Evolutionary conservation across 2,888 invertebrate species (phyloP).

Genomic region (Theretra japonica): DNA sequence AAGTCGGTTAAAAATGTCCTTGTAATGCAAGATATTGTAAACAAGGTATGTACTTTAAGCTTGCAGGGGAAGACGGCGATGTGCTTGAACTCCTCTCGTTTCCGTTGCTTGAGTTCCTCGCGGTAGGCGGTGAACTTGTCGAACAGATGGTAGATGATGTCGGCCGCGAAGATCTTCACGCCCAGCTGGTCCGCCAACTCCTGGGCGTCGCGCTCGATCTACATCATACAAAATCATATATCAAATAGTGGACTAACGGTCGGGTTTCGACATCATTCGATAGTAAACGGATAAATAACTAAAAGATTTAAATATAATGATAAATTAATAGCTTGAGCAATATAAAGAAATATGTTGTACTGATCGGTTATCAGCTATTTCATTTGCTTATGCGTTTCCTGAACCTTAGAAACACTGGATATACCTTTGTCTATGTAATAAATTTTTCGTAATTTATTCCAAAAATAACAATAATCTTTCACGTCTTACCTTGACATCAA

Average conservation of each 20-base stretch:
- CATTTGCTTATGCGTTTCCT: too few species aligned
- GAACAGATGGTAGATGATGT: conserved; percentile 99
- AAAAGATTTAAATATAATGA: too few species aligned
- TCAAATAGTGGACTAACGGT: too few species aligned
- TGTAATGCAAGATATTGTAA: too few species aligned
- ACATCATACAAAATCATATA: background rate
- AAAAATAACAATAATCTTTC: background rate
- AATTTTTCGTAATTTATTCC: background rate
- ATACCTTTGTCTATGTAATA: too few species aligned
- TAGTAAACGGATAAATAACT: too few species aligned
- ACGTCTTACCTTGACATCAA: conserved; percentile 95
- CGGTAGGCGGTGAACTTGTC: conserved; percentile 97
- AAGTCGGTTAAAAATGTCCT: too few species aligned
- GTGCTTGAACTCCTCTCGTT: conserved; percentile 97
- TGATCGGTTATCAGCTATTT: too few species aligned
- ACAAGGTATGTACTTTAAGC: conserved; percentile 86
- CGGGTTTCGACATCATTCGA: too few species aligned
- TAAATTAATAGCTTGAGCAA: too few species aligned
- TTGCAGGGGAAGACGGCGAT: conserved; percentile 99
- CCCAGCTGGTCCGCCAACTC: conserved; percentile 97
- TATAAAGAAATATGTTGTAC: too few species aligned
- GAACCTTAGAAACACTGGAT: too few species aligned
- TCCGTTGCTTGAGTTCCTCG: conserved; percentile 95
- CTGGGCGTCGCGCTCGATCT: conserved; percentile 97
- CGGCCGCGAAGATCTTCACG: conserved; percentile 98